These are phyloP conservation scores for Phataginus tetradactyla DNA, from an alignment of 2,797 vertebrate species.

Conservation along the genomic window DNA sequence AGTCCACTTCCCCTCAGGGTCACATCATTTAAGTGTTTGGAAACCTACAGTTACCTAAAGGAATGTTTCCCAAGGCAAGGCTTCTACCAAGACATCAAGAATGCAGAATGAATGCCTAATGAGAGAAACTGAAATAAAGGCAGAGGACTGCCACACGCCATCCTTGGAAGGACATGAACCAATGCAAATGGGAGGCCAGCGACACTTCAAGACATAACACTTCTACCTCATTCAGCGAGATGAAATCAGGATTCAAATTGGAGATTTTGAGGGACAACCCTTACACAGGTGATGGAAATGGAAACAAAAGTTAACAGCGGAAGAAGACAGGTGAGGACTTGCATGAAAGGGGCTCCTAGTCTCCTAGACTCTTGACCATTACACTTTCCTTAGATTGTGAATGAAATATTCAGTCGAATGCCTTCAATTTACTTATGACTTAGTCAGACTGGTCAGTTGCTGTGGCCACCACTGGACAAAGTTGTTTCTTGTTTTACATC, in stretches of 20 bases:
- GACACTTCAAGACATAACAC: neutral
- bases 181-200: neutral
- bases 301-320: neutral
- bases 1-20: neutral
- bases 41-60: neutral
- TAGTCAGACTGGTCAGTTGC: neutral
- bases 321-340: neutral
- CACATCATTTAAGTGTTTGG: neutral
- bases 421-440: neutral
- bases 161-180: neutral
- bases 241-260: conserved; percentile 4
- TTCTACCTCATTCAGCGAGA: neutral
- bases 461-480: neutral
- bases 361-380: neutral
- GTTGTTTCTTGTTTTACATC: neutral
- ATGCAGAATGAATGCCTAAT: neutral
- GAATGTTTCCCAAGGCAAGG: neutral
- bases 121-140: neutral
- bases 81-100: neutral
- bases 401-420: neutral
- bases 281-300: neutral
- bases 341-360: neutral
- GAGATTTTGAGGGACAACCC: conserved; percentile 1
- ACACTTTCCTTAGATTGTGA: neutral
- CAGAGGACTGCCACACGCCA: no score